Conservation (phyloP, 2,888 invertebrate genomes). For the Nymphalis c-album region DNA sequence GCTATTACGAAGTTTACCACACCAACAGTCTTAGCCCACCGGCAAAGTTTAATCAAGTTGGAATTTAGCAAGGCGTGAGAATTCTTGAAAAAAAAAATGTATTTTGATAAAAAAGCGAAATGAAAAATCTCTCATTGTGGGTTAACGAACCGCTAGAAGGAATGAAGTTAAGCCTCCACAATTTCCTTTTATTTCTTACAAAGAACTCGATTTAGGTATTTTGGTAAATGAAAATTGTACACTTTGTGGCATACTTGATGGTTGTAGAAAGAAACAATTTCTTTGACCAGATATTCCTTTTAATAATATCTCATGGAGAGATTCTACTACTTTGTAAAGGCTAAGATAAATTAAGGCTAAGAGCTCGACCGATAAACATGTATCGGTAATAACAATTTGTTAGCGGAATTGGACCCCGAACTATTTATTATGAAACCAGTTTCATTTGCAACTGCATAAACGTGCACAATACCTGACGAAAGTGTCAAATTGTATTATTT, state of each 20-base stretch:
- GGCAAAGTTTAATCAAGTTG: conserved; percentile 23
- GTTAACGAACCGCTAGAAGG: conserved; percentile 18
- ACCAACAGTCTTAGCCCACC: conserved; percentile 5
- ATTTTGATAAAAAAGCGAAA: conserved; percentile 16
- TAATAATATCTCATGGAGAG: neutral
- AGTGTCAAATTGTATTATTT: no score
- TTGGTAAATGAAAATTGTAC: neutral
- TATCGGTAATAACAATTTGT: no score
- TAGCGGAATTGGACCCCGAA: no score
- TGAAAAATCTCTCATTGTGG: conserved; percentile 20
- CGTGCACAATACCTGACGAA: no score
- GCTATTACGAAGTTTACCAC: neutral
- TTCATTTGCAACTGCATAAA: no score
- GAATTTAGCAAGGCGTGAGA: conserved; percentile 15
- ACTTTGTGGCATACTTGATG: neutral
- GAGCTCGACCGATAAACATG: no score
- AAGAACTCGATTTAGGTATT: conserved; percentile 4
- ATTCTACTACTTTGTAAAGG: no score
- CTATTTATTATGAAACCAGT: no score
- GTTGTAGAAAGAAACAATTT: neutral
- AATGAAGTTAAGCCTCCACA: conserved; percentile 6
- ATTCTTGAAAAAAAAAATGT: conserved; percentile 4
- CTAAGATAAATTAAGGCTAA: no score
- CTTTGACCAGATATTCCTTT: neutral
- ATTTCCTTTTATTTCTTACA: conserved; percentile 9